Conservation (phyloP, 2,797 vertebrate species). For the Nyctibius grandis region DNA sequence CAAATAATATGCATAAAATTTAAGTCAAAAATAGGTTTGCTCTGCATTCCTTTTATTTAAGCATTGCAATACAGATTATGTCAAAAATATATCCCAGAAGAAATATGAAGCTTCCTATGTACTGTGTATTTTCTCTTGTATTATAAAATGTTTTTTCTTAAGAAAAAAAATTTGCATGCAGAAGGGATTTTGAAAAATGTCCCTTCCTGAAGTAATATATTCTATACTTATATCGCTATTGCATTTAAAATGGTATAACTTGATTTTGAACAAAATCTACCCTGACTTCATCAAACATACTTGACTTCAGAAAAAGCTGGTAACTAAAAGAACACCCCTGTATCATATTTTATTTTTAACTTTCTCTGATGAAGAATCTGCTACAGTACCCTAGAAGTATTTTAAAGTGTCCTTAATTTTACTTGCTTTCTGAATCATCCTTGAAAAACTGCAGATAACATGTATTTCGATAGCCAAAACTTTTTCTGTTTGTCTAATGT, state of each 20-base stretch:
- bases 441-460: not conserved
- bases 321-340: not conserved
- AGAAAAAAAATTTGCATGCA: not conserved
- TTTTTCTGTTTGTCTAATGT: not conserved
- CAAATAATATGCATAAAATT: not conserved
- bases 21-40: not conserved
- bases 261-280: not conserved
- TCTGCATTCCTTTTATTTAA: not conserved
- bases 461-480: not conserved
- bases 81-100: not conserved
- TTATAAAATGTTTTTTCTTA: not conserved
- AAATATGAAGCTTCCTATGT: not conserved
- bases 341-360: not conserved
- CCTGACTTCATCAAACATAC: not conserved
- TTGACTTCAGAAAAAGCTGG: not conserved
- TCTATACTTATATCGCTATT: not conserved
- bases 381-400: not conserved
- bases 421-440: not conserved
- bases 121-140: not conserved
- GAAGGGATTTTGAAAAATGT: not conserved
- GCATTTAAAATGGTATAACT: not conserved
- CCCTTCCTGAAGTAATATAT: not conserved
- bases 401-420: not conserved
- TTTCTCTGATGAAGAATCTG: not conserved
- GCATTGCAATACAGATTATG: not conserved